A percentile compares a stretch with the other conserved stretches of the same genome.
Conservation (phyloP, 2,113 vertebrate species). For the Nannobrachium achirus region DNA sequence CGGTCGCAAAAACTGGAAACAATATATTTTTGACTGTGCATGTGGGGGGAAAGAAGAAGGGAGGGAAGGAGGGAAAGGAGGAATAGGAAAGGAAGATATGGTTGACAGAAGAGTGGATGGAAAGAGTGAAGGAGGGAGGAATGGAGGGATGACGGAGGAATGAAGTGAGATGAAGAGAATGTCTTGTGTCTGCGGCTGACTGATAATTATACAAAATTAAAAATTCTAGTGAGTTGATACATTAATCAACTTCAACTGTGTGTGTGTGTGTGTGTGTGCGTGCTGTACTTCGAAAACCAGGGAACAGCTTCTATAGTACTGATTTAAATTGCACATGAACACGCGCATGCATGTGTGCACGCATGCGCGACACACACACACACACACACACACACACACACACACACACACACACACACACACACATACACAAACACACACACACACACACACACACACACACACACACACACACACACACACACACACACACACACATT, state of each 20-base stretch:
- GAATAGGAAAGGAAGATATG: background rate
- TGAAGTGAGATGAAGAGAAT: too few relatives aligned
- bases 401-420: slow-evolving; percentile 44
- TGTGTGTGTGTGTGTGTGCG: background rate
- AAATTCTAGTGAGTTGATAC: slow-evolving; percentile 10
- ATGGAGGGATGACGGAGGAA: background rate
- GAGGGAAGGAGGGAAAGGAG: background rate
- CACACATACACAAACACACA: slow-evolving; percentile 29
- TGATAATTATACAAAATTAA: background rate
- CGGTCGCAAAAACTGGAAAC: too few relatives aligned
- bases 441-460: background rate
- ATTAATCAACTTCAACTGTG: slow-evolving; percentile 7
- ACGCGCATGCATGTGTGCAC: background rate
- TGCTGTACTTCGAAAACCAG: too few relatives aligned
- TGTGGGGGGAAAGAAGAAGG: background rate
- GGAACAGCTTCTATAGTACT: background rate
- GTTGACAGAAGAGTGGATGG: too few relatives aligned
- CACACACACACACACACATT: slow-evolving; percentile 59
- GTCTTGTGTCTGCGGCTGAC: background rate
- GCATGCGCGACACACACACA: background rate
- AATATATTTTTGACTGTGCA: too few relatives aligned
- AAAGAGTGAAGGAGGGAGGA: background rate
- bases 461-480: slow-evolving; percentile 10
- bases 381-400: slow-evolving; percentile 9
- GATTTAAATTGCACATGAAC: slow-evolving; percentile 48